Base-by-base conservation (phyloP, 2,888 invertebrate genomes). In the Pogonocherus hispidulus region DNA sequence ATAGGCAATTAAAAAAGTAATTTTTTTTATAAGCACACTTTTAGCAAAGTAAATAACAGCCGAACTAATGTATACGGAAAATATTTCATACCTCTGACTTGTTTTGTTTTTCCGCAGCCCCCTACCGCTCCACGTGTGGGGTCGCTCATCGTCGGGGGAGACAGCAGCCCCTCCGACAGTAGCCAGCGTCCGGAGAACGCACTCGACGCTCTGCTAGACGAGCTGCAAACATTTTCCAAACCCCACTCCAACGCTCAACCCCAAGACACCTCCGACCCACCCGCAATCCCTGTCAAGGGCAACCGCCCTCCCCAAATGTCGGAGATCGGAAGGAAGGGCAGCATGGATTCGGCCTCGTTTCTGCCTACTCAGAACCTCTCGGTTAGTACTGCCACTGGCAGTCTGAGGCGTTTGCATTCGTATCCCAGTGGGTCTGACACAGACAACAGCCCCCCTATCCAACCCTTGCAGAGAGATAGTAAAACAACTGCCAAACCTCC, bases 141-240 rank as follows among this genome's bases (percentile, higher is more conserved):
- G 87, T 84, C 88, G 89, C 81, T 88, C 88, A 81, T 88, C 88
- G 76, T 88, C 89, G 87, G 89, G 88, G 89, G 85, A 86, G 83
- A 83, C 79, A 70, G 76, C 88, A 87, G 89, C 88, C 83, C 81
- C 88, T 65, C 74, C 86, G 87, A 88, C 87, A 83, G 87, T 84
- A 76, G 78, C 86, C 89, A 89, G 87, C 91, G 93, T 88, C 89
- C 94, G 90, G 95, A 96, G 92, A 96, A 96, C 93, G 95, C 96
- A 91, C 95, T 96, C 93, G 96, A 96, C 92, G 95, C 95, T 91
- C 87, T 96, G 93, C 88, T 96, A 94, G 95, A 95, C 86, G 96
- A 96, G 86, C 89, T 96, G 75, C 95, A 96, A 86, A 95, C 95
- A 32, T 95, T 95, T 86, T 92, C 95, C 63, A 92, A 93, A 84